Conservation (phyloP, 1,140 invertebrate genomes). For the Pogonognathellus flavescens region DNA sequence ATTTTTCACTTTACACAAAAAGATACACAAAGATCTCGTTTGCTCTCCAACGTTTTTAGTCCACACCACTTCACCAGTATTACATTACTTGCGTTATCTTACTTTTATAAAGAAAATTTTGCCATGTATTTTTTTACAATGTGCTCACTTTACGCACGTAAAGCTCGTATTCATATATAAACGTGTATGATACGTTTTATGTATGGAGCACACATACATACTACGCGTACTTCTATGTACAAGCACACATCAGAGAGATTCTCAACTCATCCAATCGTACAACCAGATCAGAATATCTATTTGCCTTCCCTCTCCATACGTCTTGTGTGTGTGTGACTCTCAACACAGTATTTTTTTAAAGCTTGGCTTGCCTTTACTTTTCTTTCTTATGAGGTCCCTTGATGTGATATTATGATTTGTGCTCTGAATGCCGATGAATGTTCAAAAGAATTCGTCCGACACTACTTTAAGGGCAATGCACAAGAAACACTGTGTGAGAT, state of each 20-base stretch:
- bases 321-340: background rate
- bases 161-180: background rate
- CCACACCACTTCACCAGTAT: slow-evolving; percentile 4
- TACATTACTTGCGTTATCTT: slow-evolving; percentile 11
- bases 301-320: background rate
- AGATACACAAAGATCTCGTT: background rate
- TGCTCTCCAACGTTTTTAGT: slow-evolving; percentile 16
- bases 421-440: slow-evolving; percentile 33
- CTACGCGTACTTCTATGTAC: background rate
- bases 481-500: too few species aligned
- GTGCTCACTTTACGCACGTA: background rate
- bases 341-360: background rate
- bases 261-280: slow-evolving; percentile 36
- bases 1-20: slow-evolving; percentile 36
- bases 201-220: background rate
- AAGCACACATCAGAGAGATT: slow-evolving; percentile 30
- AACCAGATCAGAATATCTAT: slow-evolving; percentile 45
- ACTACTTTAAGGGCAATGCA: too few species aligned
- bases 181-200: background rate
- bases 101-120: background rate
- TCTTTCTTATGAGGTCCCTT: slow-evolving; percentile 44
- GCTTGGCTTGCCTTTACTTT: background rate
- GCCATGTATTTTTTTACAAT: background rate
- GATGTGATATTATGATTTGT: slow-evolving; percentile 49
- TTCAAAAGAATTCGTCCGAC: slow-evolving; percentile 34